These are phyloP conservation scores for Argyrosomus regius DNA, from an alignment of 2,797 vertebrate genomes.

Conservation along the genomic window DNA sequence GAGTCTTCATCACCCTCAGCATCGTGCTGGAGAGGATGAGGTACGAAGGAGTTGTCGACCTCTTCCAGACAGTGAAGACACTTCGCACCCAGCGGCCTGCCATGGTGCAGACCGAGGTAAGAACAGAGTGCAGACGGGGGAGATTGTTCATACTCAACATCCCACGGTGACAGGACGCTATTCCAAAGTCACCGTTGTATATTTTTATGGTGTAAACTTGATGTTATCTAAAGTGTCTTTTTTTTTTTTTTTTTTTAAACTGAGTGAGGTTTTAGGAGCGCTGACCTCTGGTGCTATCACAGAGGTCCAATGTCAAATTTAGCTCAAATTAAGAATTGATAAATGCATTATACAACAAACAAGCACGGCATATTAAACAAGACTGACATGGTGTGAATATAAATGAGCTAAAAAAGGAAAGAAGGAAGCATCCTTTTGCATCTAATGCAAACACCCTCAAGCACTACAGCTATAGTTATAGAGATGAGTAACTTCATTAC, in stretches of 20 bases:
- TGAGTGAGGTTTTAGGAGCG: constrained; percentile 28
- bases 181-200: constrained; percentile 31
- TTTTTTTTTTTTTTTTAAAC: constrained; percentile 31
- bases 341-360: constrained; percentile 12
- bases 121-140: background rate
- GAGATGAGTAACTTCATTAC: constrained; percentile 1
- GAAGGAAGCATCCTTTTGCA: too few relatives aligned
- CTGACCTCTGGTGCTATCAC: background rate
- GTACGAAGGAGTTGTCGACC: constrained; percentile 96
- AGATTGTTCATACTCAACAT: background rate
- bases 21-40: constrained; percentile 97
- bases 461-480: background rate
- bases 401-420: background rate
- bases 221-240: constrained; percentile 33
- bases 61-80: constrained; percentile 98
- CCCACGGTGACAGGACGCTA: background rate
- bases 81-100: constrained; percentile 95
- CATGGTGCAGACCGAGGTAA: constrained; percentile 98
- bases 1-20: constrained; percentile 96
- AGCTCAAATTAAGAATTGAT: constrained; percentile 12
- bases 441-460: background rate
- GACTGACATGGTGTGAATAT: constrained; percentile 13
- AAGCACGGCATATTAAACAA: background rate
- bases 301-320: constrained; percentile 3
- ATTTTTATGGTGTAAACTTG: constrained; percentile 9